These are phyloP conservation scores for Dryoscopus gambensis DNA, from an alignment of 2,113 vertebrate genomes.

Conservation along the genomic window DNA sequence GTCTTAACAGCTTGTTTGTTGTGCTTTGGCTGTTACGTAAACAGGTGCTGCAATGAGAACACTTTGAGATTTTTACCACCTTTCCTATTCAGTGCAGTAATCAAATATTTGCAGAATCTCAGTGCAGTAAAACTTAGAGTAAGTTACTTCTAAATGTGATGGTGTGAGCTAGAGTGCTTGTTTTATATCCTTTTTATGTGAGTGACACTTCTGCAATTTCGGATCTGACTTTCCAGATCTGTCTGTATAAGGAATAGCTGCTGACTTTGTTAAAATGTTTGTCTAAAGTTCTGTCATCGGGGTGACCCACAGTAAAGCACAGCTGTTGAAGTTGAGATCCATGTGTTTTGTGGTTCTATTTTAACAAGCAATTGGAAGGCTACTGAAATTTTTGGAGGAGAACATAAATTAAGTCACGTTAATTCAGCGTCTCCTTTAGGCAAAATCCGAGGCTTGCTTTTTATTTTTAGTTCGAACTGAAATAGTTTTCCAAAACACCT, in stretches of 20 bases:
- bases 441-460: neutral
- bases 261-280: neutral
- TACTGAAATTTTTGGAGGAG: neutral
- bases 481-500: neutral
- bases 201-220: neutral
- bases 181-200: neutral
- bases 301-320: neutral
- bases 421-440: neutral
- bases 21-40: neutral
- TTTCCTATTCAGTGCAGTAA: neutral
- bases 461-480: neutral
- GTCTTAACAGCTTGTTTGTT: neutral
- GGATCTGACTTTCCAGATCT: neutral
- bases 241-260: neutral
- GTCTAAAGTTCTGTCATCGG: neutral
- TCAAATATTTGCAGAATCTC: neutral
- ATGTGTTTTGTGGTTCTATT: neutral
- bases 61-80: neutral
- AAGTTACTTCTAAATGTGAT: neutral
- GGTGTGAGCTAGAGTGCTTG: neutral
- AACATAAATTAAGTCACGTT: neutral
- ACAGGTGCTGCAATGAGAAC: neutral
- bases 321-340: neutral
- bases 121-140: neutral
- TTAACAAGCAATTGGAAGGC: neutral